Base-by-base conservation (phyloP, 2,888 invertebrate species). In the Drosophila acutilabella region DNA sequence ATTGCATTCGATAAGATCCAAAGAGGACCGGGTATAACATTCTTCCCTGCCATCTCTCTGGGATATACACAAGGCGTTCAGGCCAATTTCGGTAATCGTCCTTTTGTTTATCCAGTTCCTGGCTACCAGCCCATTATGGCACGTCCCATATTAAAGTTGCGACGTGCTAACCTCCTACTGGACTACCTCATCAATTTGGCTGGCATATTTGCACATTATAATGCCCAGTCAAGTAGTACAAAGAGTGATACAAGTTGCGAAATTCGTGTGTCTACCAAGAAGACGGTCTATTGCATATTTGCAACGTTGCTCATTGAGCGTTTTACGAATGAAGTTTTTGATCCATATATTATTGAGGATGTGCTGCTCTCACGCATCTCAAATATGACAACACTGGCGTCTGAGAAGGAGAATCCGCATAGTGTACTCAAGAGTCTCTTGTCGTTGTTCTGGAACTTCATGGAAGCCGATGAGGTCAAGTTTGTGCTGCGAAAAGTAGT, bases 41-140 rank as follows among this genome's bases (percentile, higher is more conserved):
- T 97, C 89, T 97, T 96, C 90, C 97, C 97, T 0, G 95, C 96
- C 0, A 95, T 97, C 0, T 96, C 96, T 16, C 90, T 97, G 38
- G 96, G 96, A 0, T 95, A 95, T 90, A 95, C 95, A 48, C 97
- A 97, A 90, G 95, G 95, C 76, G 91, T 97, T 0, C 95, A 95
- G 64, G 96, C 96, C 0, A 97, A 97, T 91, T 97, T 97, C 90
- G 97, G 97, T 45, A 93, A 94, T 33, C 94, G 94, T 2, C 95
- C 95, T 1, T 91, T 94, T 72, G 94, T 94, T 47, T 96, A 95
- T 90, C 96, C 96, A 0, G 92, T 96, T 4, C 92, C 93, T 2
- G 95, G 95, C 0, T 96, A 93, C 89, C 92, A 93, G n/a, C 94
- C 96, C 0, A 91, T 96, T 0, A 96, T 97, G 92, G 93, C 92